These are phyloP conservation scores for Patella ulyssiponensis DNA, from an alignment of 2,888 invertebrate species.

Conservation along the genomic window DNA sequence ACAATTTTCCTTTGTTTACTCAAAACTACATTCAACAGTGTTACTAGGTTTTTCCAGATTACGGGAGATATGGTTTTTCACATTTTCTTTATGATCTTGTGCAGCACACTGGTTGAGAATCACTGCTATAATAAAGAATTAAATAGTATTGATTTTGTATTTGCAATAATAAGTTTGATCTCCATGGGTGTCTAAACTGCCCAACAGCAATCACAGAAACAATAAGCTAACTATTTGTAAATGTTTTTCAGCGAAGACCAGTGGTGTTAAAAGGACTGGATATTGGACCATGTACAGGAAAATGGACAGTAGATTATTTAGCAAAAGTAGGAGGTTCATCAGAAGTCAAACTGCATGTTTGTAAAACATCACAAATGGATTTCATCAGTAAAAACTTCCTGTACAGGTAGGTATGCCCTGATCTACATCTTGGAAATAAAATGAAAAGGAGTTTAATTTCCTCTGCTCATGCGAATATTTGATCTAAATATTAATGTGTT, in stretches of 20 bases:
- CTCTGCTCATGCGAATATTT: background rate
- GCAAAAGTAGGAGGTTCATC: slow-evolving; percentile 66
- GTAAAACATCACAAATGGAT: slow-evolving; percentile 72
- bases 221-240: background rate
- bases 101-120: too few species aligned
- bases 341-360: slow-evolving; percentile 75
- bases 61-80: too few species aligned
- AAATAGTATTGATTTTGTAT: too few species aligned
- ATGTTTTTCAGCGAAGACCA: slow-evolving; percentile 65
- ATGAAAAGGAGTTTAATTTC: background rate
- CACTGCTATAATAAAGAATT: too few species aligned
- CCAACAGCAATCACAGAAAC: too few species aligned
- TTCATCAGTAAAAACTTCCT: slow-evolving; percentile 75
- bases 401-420: slow-evolving; percentile 69
- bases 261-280: slow-evolving; percentile 72
- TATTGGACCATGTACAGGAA: slow-evolving; percentile 73
- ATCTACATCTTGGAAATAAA: background rate
- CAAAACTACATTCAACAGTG: too few species aligned
- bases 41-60: too few species aligned
- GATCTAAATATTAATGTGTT: too few species aligned
- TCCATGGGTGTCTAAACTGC: too few species aligned
- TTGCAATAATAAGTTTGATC: too few species aligned
- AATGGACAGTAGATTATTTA: slow-evolving; percentile 74
- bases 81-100: too few species aligned
- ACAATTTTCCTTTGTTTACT: too few species aligned